A percentile compares a stretch with the other conserved stretches of the same genome.
These are phyloP conservation scores for Ptiloglossa arizonensis DNA, from an alignment of 1,140 invertebrate species.

Conservation along the genomic window DNA sequence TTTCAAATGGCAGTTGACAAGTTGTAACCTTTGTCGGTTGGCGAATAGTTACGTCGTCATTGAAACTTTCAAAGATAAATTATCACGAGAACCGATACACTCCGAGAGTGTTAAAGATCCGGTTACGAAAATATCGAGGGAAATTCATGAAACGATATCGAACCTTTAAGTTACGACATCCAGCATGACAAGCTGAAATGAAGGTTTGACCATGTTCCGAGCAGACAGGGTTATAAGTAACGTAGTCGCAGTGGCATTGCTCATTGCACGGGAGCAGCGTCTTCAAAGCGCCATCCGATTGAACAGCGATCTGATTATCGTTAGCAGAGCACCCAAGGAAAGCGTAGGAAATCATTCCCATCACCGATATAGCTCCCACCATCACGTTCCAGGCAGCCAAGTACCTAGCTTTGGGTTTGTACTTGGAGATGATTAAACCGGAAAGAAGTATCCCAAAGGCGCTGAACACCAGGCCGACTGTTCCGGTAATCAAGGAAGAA, in stretches of 20 bases:
- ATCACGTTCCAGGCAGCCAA: conserved; percentile 89
- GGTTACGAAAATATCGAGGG: too few species aligned
- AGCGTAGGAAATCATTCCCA: conserved; percentile 86
- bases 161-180: conserved; percentile 81
- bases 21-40: too few species aligned
- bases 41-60: too few species aligned
- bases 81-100: too few species aligned
- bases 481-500: conserved; percentile 87
- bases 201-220: conserved; percentile 84
- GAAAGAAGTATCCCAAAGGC: conserved; percentile 87
- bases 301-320: conserved; percentile 82
- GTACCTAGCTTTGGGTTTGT: conserved; percentile 86
- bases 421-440: conserved; percentile 86
- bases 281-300: conserved; percentile 78
- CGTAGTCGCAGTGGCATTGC: conserved; percentile 86
- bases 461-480: conserved; percentile 88
- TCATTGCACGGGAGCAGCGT: conserved; percentile 83
- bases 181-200: conserved; percentile 88
- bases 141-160: conserved; percentile 28
- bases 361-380: conserved; percentile 85
- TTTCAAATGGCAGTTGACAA: too few species aligned
- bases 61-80: too few species aligned
- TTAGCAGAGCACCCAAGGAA: conserved; percentile 87
- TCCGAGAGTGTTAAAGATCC: too few species aligned
- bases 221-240: conserved; percentile 87